These are phyloP conservation scores for Diadumene lineata DNA, from an alignment of 92 coral and sea anemone genomes.

Conservation along the genomic window DNA sequence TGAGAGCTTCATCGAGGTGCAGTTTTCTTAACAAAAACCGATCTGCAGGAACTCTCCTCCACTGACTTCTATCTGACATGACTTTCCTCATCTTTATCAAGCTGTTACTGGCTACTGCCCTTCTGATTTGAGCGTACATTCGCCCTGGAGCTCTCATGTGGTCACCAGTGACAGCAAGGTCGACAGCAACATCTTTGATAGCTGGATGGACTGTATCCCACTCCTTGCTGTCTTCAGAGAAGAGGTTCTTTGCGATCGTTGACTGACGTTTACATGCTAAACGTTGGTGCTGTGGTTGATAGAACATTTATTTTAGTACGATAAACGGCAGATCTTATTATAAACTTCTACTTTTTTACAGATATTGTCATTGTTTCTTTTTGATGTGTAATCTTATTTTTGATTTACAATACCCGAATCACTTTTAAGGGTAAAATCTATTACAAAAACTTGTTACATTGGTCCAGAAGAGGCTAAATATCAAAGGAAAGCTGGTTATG, in stretches of 20 bases:
- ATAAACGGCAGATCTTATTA: not conserved
- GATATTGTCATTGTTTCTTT: no score
- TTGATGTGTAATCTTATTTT: no score
- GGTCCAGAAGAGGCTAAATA: no score
- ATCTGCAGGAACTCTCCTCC: conserved; percentile 11
- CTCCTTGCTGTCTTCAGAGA: not conserved
- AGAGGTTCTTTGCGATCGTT: not conserved
- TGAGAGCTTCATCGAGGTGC: not conserved
- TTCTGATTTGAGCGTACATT: conserved; percentile 16
- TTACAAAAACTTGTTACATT: no score
- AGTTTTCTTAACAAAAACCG: not conserved
- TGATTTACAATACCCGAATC: no score
- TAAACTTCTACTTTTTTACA: not conserved
- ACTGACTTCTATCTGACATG: conserved; percentile 3
- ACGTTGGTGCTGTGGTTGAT: not conserved
- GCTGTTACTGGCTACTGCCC: conserved; percentile 7
- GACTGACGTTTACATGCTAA: not conserved
- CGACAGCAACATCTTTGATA: conserved; percentile 11
- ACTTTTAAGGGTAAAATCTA: no score
- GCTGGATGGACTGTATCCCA: conserved; percentile 18
- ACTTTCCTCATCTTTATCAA: conserved; percentile 8
- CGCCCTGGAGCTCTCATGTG: not conserved
- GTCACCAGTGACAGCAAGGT: conserved; percentile 15
- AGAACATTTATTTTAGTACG: not conserved
- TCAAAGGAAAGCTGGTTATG: no score